Evolutionary conservation across 30 jellyfish, hydroid and myxozoan genomes (phyloP).

Genomic region (Turritopsis dohrnii): DNA sequence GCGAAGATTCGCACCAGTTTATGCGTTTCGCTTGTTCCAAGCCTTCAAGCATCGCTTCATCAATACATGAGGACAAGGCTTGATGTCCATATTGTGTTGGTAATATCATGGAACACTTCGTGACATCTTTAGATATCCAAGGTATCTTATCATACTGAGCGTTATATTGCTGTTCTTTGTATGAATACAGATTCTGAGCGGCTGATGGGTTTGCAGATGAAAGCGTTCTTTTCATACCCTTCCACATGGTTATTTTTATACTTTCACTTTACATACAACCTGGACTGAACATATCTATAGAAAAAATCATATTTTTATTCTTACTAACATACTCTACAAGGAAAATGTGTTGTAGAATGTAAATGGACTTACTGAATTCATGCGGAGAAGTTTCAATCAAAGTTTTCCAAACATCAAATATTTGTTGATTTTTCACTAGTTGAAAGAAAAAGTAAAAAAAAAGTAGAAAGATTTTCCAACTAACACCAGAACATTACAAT

Average conservation of each 20-base stretch:
- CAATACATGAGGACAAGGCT: slow-evolving; percentile 13
- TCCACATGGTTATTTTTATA: neutral
- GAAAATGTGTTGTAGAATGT: too few species aligned
- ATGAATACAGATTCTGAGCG: slow-evolving; percentile 38
- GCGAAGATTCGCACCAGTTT: slow-evolving; percentile 59
- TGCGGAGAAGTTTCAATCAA: too few species aligned
- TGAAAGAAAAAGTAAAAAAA: too few species aligned
- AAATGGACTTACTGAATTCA: too few species aligned
- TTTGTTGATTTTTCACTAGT: too few species aligned
- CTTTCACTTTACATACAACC: too few species aligned
- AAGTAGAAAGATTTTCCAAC: too few species aligned
- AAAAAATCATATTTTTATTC: too few species aligned
- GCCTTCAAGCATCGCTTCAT: neutral
- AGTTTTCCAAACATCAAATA: too few species aligned
- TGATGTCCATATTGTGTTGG: slow-evolving; percentile 33
- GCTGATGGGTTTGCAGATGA: slow-evolving; percentile 59
- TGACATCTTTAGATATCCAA: slow-evolving; percentile 45
- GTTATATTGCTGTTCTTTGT: slow-evolving; percentile 42
- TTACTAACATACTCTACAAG: too few species aligned
- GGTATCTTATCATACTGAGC: slow-evolving; percentile 7
- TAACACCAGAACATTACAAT: too few species aligned
- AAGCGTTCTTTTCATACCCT: slow-evolving; percentile 25
- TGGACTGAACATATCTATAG: neutral
- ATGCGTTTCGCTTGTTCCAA: slow-evolving; percentile 38
- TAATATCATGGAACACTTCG: slow-evolving; percentile 64